A percentile compares a stretch with the other conserved stretches of the same genome.
phyloP scores from a whole-genome alignment of 2,888 invertebrate species.

The Laothoe populi region DNA sequence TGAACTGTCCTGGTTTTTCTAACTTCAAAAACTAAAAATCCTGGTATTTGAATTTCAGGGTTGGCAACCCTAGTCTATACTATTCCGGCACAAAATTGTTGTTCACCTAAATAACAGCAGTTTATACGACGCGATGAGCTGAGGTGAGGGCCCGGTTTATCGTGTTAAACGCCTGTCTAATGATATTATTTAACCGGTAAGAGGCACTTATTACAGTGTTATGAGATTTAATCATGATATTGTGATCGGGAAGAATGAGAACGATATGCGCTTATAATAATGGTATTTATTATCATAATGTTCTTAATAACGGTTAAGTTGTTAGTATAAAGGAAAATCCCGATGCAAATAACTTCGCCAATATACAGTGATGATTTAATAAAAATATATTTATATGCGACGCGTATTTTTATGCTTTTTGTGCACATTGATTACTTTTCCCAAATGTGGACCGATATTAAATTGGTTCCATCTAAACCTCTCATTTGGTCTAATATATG shows the following conservation, averaged over 20 bases:
- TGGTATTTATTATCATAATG: not conserved
- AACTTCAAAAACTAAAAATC: too few relatives aligned
- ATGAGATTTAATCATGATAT: constrained; percentile 3
- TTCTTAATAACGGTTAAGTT: not conserved
- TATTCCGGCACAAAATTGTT: not conserved
- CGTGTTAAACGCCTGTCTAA: constrained; percentile 12
- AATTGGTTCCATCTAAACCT: too few relatives aligned
- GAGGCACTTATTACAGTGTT: not conserved
- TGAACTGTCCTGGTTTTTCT: too few relatives aligned
- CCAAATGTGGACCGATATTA: too few relatives aligned
- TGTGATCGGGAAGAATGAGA: constrained; percentile 5
- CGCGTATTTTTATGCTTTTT: too few relatives aligned
- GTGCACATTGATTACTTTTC: too few relatives aligned
- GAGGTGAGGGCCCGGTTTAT: not conserved
- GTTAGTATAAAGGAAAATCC: not conserved
- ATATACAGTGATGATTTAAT: too few relatives aligned
- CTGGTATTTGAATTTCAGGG: too few relatives aligned
- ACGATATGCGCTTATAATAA: not conserved
- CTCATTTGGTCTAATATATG: too few relatives aligned
- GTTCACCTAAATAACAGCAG: constrained; percentile 9
- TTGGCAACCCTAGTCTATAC: too few relatives aligned
- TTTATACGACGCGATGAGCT: not conserved
- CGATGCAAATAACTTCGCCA: not conserved
- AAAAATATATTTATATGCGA: too few relatives aligned
- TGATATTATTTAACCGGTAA: not conserved